phyloP scores from a whole-genome alignment of 53 echinoderm and acorn worm genomes.

The Glandiceps talaboti region DNA sequence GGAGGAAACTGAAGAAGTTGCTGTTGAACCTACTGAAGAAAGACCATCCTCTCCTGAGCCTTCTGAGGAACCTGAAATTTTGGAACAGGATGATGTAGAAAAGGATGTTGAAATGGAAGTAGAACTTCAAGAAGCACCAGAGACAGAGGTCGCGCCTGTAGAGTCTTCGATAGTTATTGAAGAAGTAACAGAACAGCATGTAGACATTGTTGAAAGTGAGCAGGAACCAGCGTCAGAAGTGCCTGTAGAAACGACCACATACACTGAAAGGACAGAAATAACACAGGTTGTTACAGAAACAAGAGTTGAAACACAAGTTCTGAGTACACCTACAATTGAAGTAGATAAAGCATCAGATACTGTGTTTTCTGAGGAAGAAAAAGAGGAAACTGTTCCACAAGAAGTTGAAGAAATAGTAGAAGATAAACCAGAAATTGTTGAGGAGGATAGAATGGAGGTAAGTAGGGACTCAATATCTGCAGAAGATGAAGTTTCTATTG shows the following conservation, averaged over 20 bases:
- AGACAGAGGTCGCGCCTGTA: not conserved
- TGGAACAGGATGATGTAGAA: conserved; percentile 19
- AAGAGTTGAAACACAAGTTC: not conserved
- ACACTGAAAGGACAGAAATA: not conserved
- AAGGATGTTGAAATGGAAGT: conserved; percentile 12
- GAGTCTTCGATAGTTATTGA: conserved; percentile 6
- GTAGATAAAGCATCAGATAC: conserved; percentile 7
- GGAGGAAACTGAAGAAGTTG: not conserved
- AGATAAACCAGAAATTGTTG: too few relatives aligned
- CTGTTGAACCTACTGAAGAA: conserved; percentile 5
- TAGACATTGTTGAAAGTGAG: conserved; percentile 1
- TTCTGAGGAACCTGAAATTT: conserved; percentile 6
- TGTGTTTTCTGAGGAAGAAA: not conserved
- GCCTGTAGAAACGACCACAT: not conserved
- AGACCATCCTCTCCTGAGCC: conserved; percentile 7
- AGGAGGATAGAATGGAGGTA: too few relatives aligned
- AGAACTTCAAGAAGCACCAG: conserved; percentile 7
- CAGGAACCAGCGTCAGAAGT: conserved; percentile 6
- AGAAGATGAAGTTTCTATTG: not conserved
- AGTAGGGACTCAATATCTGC: not conserved
- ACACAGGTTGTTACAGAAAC: not conserved
- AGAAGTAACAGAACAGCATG: not conserved
- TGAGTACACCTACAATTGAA: not conserved
- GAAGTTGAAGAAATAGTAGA: not conserved
- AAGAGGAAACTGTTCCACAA: not conserved